Percentiles rank a stretch among this genome's conserved stretches.
Evolutionary conservation across 2,888 invertebrate genomes (phyloP).

Genomic region (Luperina testacea): DNA sequence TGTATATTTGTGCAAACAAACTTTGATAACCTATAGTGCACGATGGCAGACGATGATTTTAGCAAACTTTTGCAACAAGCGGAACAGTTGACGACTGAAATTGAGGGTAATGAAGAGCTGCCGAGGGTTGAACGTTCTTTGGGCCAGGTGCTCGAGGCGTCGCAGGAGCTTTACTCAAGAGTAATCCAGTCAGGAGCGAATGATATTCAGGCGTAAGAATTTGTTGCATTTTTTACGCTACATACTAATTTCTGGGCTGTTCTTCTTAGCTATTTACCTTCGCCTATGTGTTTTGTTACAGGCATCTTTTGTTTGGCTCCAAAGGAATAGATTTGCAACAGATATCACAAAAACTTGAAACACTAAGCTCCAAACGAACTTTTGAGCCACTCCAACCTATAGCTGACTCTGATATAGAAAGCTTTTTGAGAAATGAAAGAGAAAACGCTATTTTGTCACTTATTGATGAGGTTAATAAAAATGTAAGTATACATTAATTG

Average conservation of each 20-base stretch:
- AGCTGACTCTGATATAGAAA: constrained; percentile 97
- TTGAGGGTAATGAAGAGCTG: constrained; percentile 95
- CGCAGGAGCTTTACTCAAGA: constrained; percentile 96
- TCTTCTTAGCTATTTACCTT: background rate
- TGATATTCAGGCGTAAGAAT: constrained; percentile 97
- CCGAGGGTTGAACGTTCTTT: constrained; percentile 97
- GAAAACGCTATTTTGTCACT: constrained; percentile 97
- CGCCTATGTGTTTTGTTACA: constrained; percentile 76
- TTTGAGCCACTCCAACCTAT: constrained; percentile 97
- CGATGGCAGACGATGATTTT: constrained; percentile 92
- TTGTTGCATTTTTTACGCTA: constrained; percentile 14
- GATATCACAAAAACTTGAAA: constrained; percentile 97
- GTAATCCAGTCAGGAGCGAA: constrained; percentile 96
- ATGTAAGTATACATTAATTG: constrained; percentile 88
- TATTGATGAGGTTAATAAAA: constrained; percentile 96
- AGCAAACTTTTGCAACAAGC: constrained; percentile 97
- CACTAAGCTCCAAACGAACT: constrained; percentile 95
- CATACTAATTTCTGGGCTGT: background rate
- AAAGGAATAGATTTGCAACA: constrained; percentile 98
- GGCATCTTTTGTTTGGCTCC: constrained; percentile 96
- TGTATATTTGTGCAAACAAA: constrained; percentile 22
- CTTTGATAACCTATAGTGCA: constrained; percentile 77
- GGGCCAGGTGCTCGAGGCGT: constrained; percentile 97
- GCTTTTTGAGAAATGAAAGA: constrained; percentile 97
- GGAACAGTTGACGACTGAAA: constrained; percentile 96